Evolutionary conservation across 2,888 invertebrate genomes (phyloP), one percentile per base, ranked within the genome.

Genomic region (Tanytarsus gracilentus): DNA sequence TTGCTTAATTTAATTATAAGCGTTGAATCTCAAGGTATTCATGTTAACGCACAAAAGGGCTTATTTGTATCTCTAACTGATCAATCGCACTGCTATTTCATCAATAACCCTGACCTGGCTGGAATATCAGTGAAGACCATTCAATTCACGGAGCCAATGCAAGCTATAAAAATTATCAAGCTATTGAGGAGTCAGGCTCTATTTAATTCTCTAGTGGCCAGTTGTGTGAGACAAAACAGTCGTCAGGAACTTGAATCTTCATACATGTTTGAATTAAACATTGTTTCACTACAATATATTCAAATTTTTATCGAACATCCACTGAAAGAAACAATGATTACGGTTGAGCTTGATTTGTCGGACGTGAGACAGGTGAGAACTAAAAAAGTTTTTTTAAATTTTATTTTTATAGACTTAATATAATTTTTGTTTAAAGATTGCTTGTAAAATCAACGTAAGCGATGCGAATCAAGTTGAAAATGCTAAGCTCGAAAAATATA

Each of bases 251-350:
- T 84, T 49, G 87, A 88, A 66, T 81, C 77, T 66, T 86, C 65
- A 8, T 80, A 88, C n/a, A 92, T 94, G 79, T 86, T 96, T 70
- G 96, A 97, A 76, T 84, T 96, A 66, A 90, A 86, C 67, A 90
- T 94, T 2, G 76, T 93, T 30, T 92, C 93, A 0, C 87, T 91
- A 78, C 88, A 88, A 63, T 90, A 91, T 72, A 83, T 97, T 64
- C 88, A 89, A 8, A 84, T 97, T 18, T 87, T 91, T 7, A 81
- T 97, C 69, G 94, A 95, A 70, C 94, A 96, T 76, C 95, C 96
- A 0, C 76, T 86, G 18, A 92, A 93, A 69, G 94, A 94, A 72
- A 87, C 89, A 63, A 86, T 96, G 83, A 90, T 93, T 1, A 94
- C 95, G 0, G 88, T 90, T 11, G 95, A 96, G 71, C 79, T 97